Base-by-base conservation (phyloP, 2,797 vertebrate genomes). In the Xyrichtys novacula region DNA sequence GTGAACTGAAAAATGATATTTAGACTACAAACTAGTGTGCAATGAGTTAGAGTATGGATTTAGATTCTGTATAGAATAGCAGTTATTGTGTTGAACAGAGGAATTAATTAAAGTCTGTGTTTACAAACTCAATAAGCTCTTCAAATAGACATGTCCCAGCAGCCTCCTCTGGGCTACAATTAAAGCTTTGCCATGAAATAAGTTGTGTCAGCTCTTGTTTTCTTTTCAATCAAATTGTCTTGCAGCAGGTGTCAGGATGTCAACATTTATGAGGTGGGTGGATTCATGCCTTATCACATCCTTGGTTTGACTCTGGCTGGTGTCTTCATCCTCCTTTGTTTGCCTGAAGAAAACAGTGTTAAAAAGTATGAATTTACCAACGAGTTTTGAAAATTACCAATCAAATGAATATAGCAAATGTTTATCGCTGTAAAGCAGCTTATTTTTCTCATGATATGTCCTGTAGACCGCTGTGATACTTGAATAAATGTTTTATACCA, bases 1-100 rank as follows among this genome's bases (percentile, higher is more conserved):
- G 53, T 61, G 19, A 65, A 29, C 39, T 63, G 62, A 71, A 62
- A 70, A 73, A 74, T 62, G 46, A 62, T 73, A 42, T 20, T 44
- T 9, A 17, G 9, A 28, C 36, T 72, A 29, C 58, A 56, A 62
- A 52, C 11, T 1, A 63, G 7, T 43, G 7, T 23, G 25, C 40
- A 31, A 4, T 32, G 39, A 54, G 15, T 23, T 40, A 9, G n/a
- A 64, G 4, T n/a, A 15, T 43, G 40, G 2, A 9, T 7, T 7
- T 20, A n/a, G n/a, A 19, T 8, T 7, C 19, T 4, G 3, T 6
- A 10, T 1, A n/a, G 11, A 34, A 34, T 34, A 14, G 11, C 2
- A 34, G 10, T 34, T 34, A 34, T 34, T 34, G 32, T 34, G 32
- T 2, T n/a, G 7, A 40, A 40, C 3, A n/a, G 39, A 40, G 39